Evolutionary conservation across 23 tunicate species (phyloP).

Genomic region (Botrylloides violaceus): DNA sequence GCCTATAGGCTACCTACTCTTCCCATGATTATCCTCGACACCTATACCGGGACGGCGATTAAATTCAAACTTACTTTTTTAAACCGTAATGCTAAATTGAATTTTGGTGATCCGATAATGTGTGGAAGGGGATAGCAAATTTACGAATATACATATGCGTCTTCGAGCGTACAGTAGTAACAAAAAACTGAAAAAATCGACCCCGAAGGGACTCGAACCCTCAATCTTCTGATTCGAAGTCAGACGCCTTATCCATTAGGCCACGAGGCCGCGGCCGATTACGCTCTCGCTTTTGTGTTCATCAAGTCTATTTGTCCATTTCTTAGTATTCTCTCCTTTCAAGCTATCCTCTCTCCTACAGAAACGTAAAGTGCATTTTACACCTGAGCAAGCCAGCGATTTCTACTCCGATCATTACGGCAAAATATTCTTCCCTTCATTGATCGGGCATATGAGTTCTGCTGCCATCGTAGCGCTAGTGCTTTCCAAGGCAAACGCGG

Average conservation of each 20-base stretch:
- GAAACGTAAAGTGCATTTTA: slow-evolving; percentile 69
- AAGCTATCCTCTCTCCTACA: slow-evolving; percentile 3
- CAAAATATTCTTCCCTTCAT: slow-evolving; percentile 90
- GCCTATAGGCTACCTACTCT: too few species aligned
- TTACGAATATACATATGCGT: too few species aligned
- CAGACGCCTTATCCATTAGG: slow-evolving; percentile 26
- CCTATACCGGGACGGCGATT: too few species aligned
- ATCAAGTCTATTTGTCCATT: too few species aligned
- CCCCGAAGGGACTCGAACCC: slow-evolving; percentile 25
- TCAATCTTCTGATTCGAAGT: slow-evolving; percentile 23
- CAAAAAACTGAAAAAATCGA: background rate
- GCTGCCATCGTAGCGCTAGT: slow-evolving; percentile 59
- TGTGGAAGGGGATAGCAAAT: too few species aligned
- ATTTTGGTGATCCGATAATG: too few species aligned
- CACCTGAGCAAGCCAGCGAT: slow-evolving; percentile 97
- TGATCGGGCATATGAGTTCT: slow-evolving; percentile 91
- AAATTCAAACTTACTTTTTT: too few species aligned
- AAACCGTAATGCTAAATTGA: too few species aligned
- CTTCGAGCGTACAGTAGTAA: too few species aligned
- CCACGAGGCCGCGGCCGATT: slow-evolving; percentile 19
- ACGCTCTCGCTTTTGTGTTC: too few species aligned
- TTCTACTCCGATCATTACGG: slow-evolving; percentile 97
- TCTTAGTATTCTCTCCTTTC: background rate
- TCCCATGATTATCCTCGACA: too few species aligned
- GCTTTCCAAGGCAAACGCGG: slow-evolving; percentile 77